Conservation (phyloP, 2,113 vertebrate genomes). For the Picathartes gymnocephalus region DNA sequence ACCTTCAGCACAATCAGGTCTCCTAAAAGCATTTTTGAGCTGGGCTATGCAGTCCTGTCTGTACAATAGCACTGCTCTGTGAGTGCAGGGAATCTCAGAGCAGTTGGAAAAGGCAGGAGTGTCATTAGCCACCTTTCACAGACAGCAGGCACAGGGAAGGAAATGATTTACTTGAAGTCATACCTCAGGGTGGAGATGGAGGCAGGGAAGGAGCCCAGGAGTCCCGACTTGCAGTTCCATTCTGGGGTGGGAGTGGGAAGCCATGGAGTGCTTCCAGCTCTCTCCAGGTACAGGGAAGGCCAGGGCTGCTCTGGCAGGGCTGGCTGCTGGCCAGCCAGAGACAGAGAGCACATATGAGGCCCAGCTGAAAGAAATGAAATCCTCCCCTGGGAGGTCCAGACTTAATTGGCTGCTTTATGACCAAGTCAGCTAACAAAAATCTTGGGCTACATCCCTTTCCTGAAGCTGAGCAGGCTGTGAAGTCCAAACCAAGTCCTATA, state of each 20-base stretch:
- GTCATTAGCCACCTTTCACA: not conserved
- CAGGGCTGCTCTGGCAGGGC: not conserved
- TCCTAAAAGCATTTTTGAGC: not conserved
- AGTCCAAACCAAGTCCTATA: not conserved
- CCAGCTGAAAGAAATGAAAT: not conserved
- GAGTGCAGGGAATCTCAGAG: not conserved
- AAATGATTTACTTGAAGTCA: not conserved
- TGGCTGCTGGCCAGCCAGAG: conserved; percentile 9
- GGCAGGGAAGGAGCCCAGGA: not conserved
- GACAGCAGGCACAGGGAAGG: not conserved
- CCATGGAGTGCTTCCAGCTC: not conserved
- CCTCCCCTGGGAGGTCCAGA: not conserved
- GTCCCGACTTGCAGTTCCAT: not conserved
- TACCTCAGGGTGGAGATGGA: not conserved
- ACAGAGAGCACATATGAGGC: not conserved
- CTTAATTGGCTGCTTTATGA: conserved; percentile 29
- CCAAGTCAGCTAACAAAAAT: not conserved
- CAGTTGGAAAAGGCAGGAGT: not conserved
- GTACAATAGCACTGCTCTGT: not conserved
- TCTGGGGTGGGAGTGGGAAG: not conserved
- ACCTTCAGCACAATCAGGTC: not conserved
- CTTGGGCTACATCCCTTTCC: not conserved
- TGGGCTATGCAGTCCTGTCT: not conserved
- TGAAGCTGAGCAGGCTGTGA: not conserved
- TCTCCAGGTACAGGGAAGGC: not conserved